Conservation (phyloP, 2,797 vertebrate species). For the Lithobates pipiens region DNA sequence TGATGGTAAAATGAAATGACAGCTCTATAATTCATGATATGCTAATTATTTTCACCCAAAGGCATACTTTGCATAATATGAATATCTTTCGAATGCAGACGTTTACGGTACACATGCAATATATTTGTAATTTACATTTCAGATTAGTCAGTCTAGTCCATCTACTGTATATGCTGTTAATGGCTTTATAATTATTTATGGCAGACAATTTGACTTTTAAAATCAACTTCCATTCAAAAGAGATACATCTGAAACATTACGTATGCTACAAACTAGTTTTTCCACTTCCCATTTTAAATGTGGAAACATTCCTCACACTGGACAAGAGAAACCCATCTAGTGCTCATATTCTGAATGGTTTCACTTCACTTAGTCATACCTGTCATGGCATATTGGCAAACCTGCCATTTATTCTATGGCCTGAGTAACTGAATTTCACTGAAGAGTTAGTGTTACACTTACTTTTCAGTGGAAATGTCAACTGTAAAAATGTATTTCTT, state of each 20-base stretch:
- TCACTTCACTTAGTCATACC: no score
- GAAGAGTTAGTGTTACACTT: no score
- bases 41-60: not conserved
- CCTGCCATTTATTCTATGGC: no score
- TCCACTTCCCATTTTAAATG: not conserved
- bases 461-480: no score
- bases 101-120: not conserved
- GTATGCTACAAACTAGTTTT: not conserved
- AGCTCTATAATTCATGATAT: constrained; percentile 4
- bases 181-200: not conserved
- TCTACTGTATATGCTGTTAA: not conserved
- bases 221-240: not conserved
- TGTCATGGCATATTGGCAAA: no score
- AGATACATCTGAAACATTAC: not conserved
- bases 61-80: not conserved
- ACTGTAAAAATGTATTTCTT: no score
- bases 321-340: no score
- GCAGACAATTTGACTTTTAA: no score
- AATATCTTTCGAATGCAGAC: not conserved
- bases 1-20: not conserved
- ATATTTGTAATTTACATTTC: not conserved
- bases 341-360: no score
- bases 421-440: no score
- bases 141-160: not conserved
- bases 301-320: not conserved